Evolutionary conservation across 2,797 vertebrate genomes (phyloP), one percentile per base, ranked within the genome.

Genomic region (Fratercula arctica): DNA sequence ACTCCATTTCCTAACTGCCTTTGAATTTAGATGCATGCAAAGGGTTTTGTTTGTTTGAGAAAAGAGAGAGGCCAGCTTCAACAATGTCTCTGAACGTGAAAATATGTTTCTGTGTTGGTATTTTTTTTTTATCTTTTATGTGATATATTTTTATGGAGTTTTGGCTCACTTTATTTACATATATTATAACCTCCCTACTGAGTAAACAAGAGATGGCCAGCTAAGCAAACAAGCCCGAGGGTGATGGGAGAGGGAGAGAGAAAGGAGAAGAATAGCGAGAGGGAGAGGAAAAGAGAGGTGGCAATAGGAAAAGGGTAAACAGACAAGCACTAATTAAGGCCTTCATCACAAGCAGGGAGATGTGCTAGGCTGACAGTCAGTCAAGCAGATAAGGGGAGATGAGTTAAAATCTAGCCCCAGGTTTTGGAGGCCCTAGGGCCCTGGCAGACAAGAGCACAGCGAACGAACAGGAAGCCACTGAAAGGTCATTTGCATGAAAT

Each of bases 361-460:
- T 99, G 99, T 99, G 98, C 98, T 97, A 99, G 98, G 98, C 97
- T 99, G 99, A 99, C 99, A 99, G 99, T 99, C 98, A 99, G 99
- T 99, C 99, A 99, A 98, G 98, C 99, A 99, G 99, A 99, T 99
- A 98, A 99, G 98, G 98, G 98, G 98, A 98, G 97, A 98, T 93
- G 98, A 98, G 98, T 98, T 99, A 98, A 98, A 99, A 99, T 99
- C 98, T 99, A 99, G 98, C 99, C 97, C 98, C 97, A 92, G 98
- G 98, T 98, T 98, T 93, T 96, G 98, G 91, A 93, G 97, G 98
- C 98, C 98, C 48, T 53, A 43, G 98, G 98, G 98, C 82, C 97
- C 98, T 99, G 99, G 98, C 99, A 99, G 98, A 98, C 98, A 98
- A 99, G 99, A 99, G 99, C 98, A 97, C 99, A 99, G 97, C 97